Evolutionary conservation across 2,888 invertebrate species (phyloP), one percentile per base, ranked within the genome.

Genomic region (Tromatobia lineatoria): DNA sequence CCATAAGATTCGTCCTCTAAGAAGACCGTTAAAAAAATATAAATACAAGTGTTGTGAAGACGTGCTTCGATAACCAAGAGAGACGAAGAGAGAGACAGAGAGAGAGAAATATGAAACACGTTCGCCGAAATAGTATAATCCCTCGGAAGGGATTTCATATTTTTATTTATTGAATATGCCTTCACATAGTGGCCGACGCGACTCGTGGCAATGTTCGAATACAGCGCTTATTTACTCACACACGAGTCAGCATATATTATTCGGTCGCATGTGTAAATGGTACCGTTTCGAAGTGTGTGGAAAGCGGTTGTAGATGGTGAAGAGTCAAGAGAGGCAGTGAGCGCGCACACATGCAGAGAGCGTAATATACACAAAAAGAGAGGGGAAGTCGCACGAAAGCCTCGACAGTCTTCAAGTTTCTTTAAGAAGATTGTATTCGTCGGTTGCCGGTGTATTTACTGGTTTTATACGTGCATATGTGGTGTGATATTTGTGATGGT

Each of bases 111-210:
- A 20, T 50, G 6, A 11, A 50, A 76, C 38, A 45, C 38, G 20
- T 59, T 66, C 15, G 38, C 71, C 42, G 54, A 82, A 82, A 82
- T 79, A 82, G 82, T 69, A 66, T 38, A 45, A 45, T 57, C 25
- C 61, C 78, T 79, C 38, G 8, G 50, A 52, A 29, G 20, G 75
- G 73, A 61, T 18, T 74, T 67, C 73, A 42, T 29, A 59, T 50
- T 13, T 73, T 64, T 69, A 18, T 77, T 64, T 64, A 25, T 23
- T 50, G 50, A n/a, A n/a, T n/a, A n/a, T 7, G 18, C 50, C 34
- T 64, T 34, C 45, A 2, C 20, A 7, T n/a, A 64, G 18, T 34
- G n/a, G 10, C 4, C 25, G n/a, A 29, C 42, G n/a, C n/a, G 61
- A 52, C 79, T 75, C 75, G 79, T 50, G 74, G 79, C 82, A 59